Percentiles rank a stretch among this genome's conserved stretches.
phyloP scores from a whole-genome alignment of 2,888 invertebrate species.

The Anorthoa munda region DNA sequence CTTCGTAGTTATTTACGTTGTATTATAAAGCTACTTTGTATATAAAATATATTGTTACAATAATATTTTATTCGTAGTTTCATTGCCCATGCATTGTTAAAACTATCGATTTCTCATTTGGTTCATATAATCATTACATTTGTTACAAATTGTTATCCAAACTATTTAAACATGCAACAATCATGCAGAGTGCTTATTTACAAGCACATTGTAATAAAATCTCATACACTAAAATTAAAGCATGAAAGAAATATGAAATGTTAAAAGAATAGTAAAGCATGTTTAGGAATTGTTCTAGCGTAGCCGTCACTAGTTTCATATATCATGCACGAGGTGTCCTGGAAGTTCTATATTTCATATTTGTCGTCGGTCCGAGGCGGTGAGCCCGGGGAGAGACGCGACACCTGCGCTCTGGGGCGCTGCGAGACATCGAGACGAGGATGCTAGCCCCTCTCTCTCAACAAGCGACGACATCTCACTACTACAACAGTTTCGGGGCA shows the following conservation, averaged over 20 bases:
- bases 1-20: conserved; percentile 79
- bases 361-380: conserved; percentile 71
- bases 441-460: conserved; percentile 37
- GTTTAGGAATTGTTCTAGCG: conserved; percentile 72
- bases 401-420: conserved; percentile 77
- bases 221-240: conserved; percentile 2
- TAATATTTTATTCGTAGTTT: conserved; percentile 79
- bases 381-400: conserved; percentile 60
- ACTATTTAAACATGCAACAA: conserved; percentile 17
- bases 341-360: conserved; percentile 83
- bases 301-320: conserved; percentile 77
- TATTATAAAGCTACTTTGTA: conserved; percentile 87
- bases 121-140: conserved; percentile 27
- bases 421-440: conserved; percentile 34
- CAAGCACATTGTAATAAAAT: not conserved
- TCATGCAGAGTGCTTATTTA: conserved; percentile 19
- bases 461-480: conserved; percentile 53
- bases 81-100: conserved; percentile 47
- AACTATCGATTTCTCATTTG: conserved; percentile 24
- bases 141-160: conserved; percentile 23
- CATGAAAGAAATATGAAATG: conserved; percentile 61
- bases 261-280: conserved; percentile 68
- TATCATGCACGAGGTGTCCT: conserved; percentile 81
- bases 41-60: conserved; percentile 89
- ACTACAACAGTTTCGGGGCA: conserved; percentile 66